Percentiles rank a stretch among this genome's conserved stretches.
phyloP scores from a whole-genome alignment of 2,888 invertebrate genomes.

The Mesoligia furuncula region DNA sequence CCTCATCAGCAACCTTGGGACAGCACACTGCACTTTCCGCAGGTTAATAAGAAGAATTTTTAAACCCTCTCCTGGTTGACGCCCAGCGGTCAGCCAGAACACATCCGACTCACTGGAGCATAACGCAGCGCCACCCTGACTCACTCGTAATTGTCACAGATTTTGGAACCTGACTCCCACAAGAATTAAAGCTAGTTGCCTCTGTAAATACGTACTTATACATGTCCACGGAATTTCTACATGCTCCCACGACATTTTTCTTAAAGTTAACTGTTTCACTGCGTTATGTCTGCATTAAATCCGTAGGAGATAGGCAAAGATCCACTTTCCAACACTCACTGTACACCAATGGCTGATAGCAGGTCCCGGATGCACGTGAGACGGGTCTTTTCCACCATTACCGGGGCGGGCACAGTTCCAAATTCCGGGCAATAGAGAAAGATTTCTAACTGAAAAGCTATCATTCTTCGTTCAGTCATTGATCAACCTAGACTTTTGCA shows the following conservation, averaged over 20 bases:
- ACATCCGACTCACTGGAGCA: no score
- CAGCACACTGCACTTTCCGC: not conserved
- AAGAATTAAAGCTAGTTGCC: not conserved
- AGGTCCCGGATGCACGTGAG: not conserved
- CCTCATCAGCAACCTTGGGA: not conserved
- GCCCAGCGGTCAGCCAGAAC: not conserved
- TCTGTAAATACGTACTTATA: conserved; percentile 7
- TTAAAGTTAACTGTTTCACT: not conserved
- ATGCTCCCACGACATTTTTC: conserved; percentile 37
- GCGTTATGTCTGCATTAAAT: not conserved
- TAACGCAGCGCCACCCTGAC: no score
- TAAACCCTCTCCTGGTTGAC: not conserved
- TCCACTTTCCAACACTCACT: conserved; percentile 17
- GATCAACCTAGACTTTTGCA: not conserved
- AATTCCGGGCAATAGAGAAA: not conserved
- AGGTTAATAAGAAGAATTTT: not conserved
- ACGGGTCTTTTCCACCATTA: not conserved
- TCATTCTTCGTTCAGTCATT: not conserved
- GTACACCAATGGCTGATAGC: conserved; percentile 3
- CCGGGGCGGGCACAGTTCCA: conserved; percentile 40
- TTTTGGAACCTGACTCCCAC: not conserved
- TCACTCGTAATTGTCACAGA: not conserved
- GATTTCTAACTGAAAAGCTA: conserved; percentile 3
- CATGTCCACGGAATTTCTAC: conserved; percentile 25
- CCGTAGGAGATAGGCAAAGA: not conserved